Percentiles rank a stretch among this genome's conserved stretches.
Conservation (phyloP, 2,888 invertebrate species). For the Lycia hirtaria region DNA sequence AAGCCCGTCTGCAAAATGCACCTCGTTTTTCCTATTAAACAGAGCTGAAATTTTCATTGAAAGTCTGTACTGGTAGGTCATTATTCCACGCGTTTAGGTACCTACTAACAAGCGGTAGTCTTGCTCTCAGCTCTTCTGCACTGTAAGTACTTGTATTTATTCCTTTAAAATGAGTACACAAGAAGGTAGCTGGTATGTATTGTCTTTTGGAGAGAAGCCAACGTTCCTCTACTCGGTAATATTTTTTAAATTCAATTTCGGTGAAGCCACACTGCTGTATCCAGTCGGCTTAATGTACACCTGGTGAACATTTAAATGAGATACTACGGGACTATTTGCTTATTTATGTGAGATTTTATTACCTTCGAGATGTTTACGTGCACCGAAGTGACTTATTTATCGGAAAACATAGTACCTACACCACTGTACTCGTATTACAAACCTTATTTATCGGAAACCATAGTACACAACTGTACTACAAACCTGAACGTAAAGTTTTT, state of each 20-base stretch:
- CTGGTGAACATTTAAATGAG: constrained; percentile 82
- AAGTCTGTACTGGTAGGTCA: constrained; percentile 36
- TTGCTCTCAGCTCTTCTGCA: constrained; percentile 51
- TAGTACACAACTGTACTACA: too few species aligned
- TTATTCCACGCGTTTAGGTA: constrained; percentile 51
- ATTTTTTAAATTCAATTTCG: constrained; percentile 85
- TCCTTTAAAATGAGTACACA: constrained; percentile 79
- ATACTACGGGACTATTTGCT: constrained; percentile 69
- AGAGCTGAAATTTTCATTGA: constrained; percentile 26
- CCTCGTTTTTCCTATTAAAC: constrained; percentile 18
- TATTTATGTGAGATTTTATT: constrained; percentile 66
- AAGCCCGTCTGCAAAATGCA: constrained; percentile 8
- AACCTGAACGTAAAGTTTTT: too few species aligned
- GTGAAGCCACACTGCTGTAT: constrained; percentile 80
- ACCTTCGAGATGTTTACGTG: constrained; percentile 43
- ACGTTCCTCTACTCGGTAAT: constrained; percentile 79
- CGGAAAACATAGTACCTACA: constrained; percentile 10
- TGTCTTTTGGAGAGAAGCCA: constrained; percentile 83
- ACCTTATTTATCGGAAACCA: not conserved
- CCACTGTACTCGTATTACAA: not conserved
- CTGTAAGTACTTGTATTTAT: constrained; percentile 64
- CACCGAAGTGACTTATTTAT: constrained; percentile 24
- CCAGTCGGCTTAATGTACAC: constrained; percentile 82
- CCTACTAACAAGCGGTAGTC: constrained; percentile 58
- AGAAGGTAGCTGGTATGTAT: constrained; percentile 67